phyloP scores from a whole-genome alignment of 2,888 invertebrate genomes.

The Cyclophora albipunctata region DNA sequence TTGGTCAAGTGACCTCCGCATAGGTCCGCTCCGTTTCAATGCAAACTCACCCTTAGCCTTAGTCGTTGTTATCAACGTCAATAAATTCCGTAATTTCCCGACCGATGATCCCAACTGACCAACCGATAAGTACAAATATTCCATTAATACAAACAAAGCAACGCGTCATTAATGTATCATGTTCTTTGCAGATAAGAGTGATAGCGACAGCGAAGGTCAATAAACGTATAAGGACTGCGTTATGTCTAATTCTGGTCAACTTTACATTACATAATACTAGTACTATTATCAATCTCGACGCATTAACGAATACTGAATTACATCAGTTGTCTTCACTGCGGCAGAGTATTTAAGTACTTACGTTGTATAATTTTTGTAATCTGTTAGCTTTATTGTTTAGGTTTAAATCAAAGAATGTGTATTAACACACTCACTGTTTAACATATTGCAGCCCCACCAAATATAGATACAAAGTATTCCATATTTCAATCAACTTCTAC shows the following conservation, averaged over 20 bases:
- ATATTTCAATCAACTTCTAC: too few species aligned
- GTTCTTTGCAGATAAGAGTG: slow-evolving; percentile 87
- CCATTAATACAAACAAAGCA: too few species aligned
- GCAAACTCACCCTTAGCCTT: too few species aligned
- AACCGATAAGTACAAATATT: too few species aligned
- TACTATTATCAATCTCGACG: not conserved
- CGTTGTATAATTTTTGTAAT: slow-evolving; percentile 49
- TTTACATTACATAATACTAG: slow-evolving; percentile 67
- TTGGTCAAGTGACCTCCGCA: too few species aligned
- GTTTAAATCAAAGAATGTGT: slow-evolving; percentile 45
- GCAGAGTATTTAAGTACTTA: slow-evolving; percentile 5
- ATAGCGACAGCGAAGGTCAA: slow-evolving; percentile 96
- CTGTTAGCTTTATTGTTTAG: slow-evolving; percentile 61
- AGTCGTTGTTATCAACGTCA: too few species aligned
- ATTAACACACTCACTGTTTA: slow-evolving; percentile 76
- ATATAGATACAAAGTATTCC: slow-evolving; percentile 24
- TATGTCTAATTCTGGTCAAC: slow-evolving; percentile 73
- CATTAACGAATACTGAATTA: not conserved
- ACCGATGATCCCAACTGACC: too few species aligned
- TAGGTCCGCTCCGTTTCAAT: too few species aligned
- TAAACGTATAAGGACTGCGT: slow-evolving; percentile 69
- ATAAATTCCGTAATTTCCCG: too few species aligned
- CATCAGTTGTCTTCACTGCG: not conserved
- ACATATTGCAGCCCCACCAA: slow-evolving; percentile 58
- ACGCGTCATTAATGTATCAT: too few species aligned